These are phyloP conservation scores for Caenorhabditis zanzibari DNA, from an alignment of 2,888 invertebrate genomes.

Conservation along the genomic window DNA sequence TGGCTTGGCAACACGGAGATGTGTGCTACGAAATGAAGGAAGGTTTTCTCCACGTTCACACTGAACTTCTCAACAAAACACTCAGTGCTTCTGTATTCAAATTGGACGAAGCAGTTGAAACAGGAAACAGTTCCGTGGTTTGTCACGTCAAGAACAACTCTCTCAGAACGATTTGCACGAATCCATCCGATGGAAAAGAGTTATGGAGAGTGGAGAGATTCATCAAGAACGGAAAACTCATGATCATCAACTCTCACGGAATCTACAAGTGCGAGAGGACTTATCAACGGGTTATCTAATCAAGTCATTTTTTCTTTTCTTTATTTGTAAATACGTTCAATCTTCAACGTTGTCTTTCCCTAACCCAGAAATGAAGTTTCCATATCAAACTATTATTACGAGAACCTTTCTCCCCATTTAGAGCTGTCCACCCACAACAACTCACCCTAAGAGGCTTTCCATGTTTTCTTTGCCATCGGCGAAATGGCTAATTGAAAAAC, in stretches of 20 bases:
- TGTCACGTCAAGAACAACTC: not conserved
- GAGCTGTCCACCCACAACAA: too few relatives aligned
- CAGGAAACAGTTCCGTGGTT: not conserved
- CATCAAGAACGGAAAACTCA: slow-evolving; percentile 6
- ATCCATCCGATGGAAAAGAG: not conserved
- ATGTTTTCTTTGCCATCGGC: too few relatives aligned
- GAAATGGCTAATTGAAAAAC: not conserved
- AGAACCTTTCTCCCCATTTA: too few relatives aligned
- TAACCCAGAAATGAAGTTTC: too few relatives aligned
- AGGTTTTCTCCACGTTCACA: slow-evolving; percentile 15
- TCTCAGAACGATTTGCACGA: not conserved
- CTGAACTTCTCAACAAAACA: not conserved
- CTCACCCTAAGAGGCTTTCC: too few relatives aligned
- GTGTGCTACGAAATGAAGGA: slow-evolving; percentile 8
- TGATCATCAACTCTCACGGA: not conserved
- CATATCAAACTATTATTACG: too few relatives aligned
- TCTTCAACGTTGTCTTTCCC: too few relatives aligned
- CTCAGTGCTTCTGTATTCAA: not conserved
- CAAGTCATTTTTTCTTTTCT: not conserved
- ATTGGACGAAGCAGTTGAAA: not conserved
- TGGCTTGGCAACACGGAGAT: slow-evolving; percentile 21
- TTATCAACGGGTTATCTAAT: slow-evolving; percentile 8
- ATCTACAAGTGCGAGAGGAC: not conserved
- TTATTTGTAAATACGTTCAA: not conserved
- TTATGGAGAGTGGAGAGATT: slow-evolving; percentile 7